Percentiles rank a stretch among this genome's conserved stretches.
These are phyloP conservation scores for Dryas iulia DNA, from an alignment of 1,140 invertebrate genomes.

Conservation along the genomic window DNA sequence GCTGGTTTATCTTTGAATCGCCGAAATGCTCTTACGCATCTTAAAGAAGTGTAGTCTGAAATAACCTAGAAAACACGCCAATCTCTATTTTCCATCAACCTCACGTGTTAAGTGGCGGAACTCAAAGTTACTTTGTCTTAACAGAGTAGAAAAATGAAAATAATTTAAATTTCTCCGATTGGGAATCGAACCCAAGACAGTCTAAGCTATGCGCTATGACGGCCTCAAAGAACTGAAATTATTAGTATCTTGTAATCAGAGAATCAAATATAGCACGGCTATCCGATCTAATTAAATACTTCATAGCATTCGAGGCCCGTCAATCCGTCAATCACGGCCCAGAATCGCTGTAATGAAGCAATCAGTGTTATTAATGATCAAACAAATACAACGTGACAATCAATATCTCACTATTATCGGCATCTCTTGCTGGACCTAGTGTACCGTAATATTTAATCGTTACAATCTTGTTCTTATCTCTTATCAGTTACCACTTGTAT, in stretches of 20 bases:
- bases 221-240: no score
- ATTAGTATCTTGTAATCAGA: neutral
- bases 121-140: no score
- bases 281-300: conserved; percentile 4
- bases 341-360: conserved; percentile 32
- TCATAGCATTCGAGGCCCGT: neutral
- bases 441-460: conserved; percentile 38
- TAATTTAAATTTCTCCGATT: no score
- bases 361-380: conserved; percentile 34
- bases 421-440: conserved; percentile 33
- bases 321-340: conserved; percentile 22
- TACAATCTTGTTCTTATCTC: conserved; percentile 27
- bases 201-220: no score
- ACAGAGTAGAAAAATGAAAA: no score
- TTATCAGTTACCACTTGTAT: conserved; percentile 43
- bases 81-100: no score
- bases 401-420: conserved; percentile 35
- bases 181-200: no score
- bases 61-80: no score
- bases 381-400: conserved; percentile 36
- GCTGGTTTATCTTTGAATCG: no score
- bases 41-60: no score
- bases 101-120: no score
- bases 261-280: neutral
- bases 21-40: no score